Base-by-base conservation (phyloP, 2,888 invertebrate species). In the Cyclophora punctaria region DNA sequence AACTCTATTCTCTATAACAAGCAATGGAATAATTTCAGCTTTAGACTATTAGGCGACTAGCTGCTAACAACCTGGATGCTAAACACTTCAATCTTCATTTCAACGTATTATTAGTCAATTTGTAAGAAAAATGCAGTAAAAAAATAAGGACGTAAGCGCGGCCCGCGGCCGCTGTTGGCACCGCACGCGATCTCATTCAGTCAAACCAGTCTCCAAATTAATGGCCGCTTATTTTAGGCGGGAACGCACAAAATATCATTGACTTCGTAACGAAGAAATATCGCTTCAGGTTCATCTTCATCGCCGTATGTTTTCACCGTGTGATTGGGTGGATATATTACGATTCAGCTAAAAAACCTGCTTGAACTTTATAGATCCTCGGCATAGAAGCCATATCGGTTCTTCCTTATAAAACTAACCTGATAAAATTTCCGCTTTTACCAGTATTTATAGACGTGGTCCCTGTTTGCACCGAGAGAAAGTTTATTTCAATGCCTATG, bases 211-310 rank as follows among this genome's bases (percentile, higher is more conserved):
- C 66, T 70, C 68, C 67, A 75, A 79, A 83, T 71, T 83, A 82
- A 82, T 83, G 76, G 71, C 73, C 62, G 74, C 71, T 76, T 84
- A 84, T 86, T 84, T 83, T 80, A 70, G 82, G 80, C 76, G 79
- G 77, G 68, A 80, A 79, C 68, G 66, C 73, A 74, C 69, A 69
- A 79, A 37, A 79, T 75, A 78, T 74, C 70, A 70, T 69, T 69
- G 71, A 71, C 67, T 71, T 65, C 66, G 65, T 72, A 73, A 70
- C 69, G 67, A 73, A 76, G 72, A 78, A 74, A 77, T 72, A 75
- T 73, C 52, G 68, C 59, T 48, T 49, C 55, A 53, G 60, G 59
- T 68, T 70, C 68, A 69, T 64, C 60, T 62, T 56, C 57, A 47
- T 54, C 59, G 61, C 59, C 61, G 59, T 59, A 60, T 64, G 58